Base-by-base conservation (phyloP, 2,113 vertebrate genomes). In the Platichthys flesus region DNA sequence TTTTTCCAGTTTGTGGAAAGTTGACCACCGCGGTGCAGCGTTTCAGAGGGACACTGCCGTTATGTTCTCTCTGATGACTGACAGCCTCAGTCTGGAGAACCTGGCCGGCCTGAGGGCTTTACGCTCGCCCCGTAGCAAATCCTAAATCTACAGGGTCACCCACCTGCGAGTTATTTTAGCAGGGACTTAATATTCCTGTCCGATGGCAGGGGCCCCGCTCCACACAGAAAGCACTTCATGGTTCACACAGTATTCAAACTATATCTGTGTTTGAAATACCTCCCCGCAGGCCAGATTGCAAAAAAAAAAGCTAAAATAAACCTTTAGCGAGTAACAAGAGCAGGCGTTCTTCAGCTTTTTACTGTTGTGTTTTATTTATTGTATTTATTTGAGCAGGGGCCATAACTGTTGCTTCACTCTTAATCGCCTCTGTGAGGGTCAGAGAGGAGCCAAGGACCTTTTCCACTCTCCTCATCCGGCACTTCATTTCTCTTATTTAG, bases 291-390 rank as follows among this genome's bases (percentile, higher is more conserved):
- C 76, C 51, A 28, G 72, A 82, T 52, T 35, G 78, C 47, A 47
- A 47, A 23, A 68, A 47, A 68, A 24, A 28, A 28, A 28, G 78
- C 71, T 84, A 81, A 91, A 91, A 85, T 81, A 84, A 91, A 76
- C 79, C 52, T 47, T 49, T 42, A 56, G 54, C 40, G 71, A 70
- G 85, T 66, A 90, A 87, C 74, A 74, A 78, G 85, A 84, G 74
- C 80, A 76, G 79, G 61, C 72, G 28, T 82, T 88, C 74, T 68
- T 66, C 72, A 61, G 78, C 76, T 37, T 57, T 57, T 89, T 60
- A 79, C 24, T 62, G 84, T 79, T 90, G 77, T 51, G 74, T 85
- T 91, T 91, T 88, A 93, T 93, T 92, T 91, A 91, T 88, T 89
- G 76, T 88, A 70, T 78, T 74, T 84, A 82, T 88, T 84, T 77